Evolutionary conservation across 2,113 vertebrate species (phyloP).

Genomic region (Mastomys coucha): DNA sequence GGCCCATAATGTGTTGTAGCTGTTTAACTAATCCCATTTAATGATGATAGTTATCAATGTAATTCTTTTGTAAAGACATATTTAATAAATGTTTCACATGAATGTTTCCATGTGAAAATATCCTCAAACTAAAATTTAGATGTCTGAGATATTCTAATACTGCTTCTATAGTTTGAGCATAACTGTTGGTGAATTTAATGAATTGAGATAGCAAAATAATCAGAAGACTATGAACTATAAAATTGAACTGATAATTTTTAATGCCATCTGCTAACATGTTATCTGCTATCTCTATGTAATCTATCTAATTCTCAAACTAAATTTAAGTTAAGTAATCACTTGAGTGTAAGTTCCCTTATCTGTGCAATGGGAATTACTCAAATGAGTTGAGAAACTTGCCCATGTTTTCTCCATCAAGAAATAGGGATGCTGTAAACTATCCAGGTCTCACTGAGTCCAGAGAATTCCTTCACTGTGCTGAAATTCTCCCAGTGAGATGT

Average conservation of each 20-base stretch:
- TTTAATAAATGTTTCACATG: conserved; percentile 27
- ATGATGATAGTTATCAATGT: background rate
- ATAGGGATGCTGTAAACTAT: too few species aligned
- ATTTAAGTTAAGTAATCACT: background rate
- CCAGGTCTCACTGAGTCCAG: background rate
- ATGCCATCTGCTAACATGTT: background rate
- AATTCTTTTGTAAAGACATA: conserved; percentile 19
- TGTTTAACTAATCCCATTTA: conserved; percentile 58
- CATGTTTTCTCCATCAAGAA: conserved; percentile 11
- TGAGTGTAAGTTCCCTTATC: background rate
- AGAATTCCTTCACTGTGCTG: background rate
- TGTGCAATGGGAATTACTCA: background rate
- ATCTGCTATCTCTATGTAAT: background rate
- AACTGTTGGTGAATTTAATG: background rate
- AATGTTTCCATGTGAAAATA: conserved; percentile 12
- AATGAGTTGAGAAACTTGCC: background rate
- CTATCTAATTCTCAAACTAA: conserved; percentile 5
- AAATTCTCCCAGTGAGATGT: background rate
- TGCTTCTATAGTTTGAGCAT: conserved; percentile 46
- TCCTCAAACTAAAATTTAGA: conserved; percentile 44
- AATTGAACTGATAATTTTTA: background rate
- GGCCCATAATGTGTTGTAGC: background rate
- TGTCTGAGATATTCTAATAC: conserved; percentile 20
- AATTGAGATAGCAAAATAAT: background rate
- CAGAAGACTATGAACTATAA: background rate